phyloP scores from a whole-genome alignment of 2,113 vertebrate genomes.

The Leucosticte australis region DNA sequence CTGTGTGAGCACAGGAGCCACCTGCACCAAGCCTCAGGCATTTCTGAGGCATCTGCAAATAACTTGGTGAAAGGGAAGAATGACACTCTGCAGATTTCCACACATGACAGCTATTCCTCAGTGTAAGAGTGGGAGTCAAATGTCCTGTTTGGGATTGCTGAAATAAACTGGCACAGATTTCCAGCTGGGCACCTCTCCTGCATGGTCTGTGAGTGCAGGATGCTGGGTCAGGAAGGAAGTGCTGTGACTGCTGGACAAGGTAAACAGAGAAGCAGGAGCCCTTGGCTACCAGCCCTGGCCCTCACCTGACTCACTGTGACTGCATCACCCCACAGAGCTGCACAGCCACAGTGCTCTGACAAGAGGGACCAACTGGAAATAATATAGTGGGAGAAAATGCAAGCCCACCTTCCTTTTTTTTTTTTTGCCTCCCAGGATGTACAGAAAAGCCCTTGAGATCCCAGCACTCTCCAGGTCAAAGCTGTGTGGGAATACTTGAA shows the following conservation, averaged over 20 bases:
- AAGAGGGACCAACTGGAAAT: fast-evolving
- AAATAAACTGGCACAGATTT: not conserved
- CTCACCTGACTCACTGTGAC: not conserved
- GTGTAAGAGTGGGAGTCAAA: not conserved
- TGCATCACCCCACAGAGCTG: not conserved
- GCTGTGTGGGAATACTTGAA: not conserved
- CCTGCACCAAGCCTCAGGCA: not conserved
- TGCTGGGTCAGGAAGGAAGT: not conserved
- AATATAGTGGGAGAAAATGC: not conserved
- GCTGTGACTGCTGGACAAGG: not conserved
- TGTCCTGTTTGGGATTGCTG: not conserved
- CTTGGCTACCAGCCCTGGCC: not conserved
- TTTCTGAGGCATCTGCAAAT: not conserved
- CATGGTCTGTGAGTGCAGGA: not conserved
- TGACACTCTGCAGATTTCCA: not conserved
- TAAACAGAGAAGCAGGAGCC: not conserved
- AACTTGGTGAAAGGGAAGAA: not conserved
- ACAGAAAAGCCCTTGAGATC: not conserved
- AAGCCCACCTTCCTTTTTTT: not conserved
- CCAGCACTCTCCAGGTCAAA: not conserved
- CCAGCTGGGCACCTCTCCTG: not conserved
- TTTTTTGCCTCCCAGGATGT: not conserved
- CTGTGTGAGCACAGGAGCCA: not conserved
- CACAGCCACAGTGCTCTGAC: fast-evolving
- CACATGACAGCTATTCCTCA: not conserved